These are phyloP conservation scores for Alexandromys fortis DNA, from an alignment of 2,113 vertebrate genomes.

Conservation along the genomic window DNA sequence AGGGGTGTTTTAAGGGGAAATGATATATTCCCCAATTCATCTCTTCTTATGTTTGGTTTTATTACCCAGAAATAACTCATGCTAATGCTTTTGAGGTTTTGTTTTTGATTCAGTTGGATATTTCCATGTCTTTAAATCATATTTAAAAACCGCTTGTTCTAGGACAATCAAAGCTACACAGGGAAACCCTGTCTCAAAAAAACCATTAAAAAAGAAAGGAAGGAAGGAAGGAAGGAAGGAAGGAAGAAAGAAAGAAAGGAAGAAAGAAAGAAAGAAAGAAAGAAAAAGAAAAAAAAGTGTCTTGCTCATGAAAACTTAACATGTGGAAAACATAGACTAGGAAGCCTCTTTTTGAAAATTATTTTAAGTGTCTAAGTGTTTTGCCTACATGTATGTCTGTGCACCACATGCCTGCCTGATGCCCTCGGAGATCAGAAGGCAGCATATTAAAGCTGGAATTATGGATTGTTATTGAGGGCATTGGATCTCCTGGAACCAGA, in stretches of 20 bases:
- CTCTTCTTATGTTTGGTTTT: constrained; percentile 22
- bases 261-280: background rate
- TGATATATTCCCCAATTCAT: background rate
- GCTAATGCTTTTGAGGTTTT: constrained; percentile 11
- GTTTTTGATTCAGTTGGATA: background rate
- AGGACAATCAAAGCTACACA: background rate
- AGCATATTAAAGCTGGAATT: background rate
- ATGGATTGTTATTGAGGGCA: background rate
- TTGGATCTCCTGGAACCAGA: background rate
- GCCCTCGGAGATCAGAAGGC: background rate
- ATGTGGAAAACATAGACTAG: background rate
- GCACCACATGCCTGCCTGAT: background rate
- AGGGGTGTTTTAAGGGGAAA: constrained; percentile 49
- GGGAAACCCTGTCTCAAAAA: background rate
- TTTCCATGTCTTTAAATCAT: constrained; percentile 29
- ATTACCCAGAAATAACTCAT: background rate
- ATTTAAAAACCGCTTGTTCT: background rate
- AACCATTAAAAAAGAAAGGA: background rate
- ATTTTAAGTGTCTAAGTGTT: background rate
- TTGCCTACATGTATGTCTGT: background rate
- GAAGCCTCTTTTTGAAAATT: background rate
- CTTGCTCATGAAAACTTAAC: constrained; percentile 37
- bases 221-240: background rate
- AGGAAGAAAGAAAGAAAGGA: background rate
- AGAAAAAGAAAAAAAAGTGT: background rate